These are phyloP conservation scores for Protonibea diacanthus DNA, from an alignment of 2,797 vertebrate species.

Conservation along the genomic window DNA sequence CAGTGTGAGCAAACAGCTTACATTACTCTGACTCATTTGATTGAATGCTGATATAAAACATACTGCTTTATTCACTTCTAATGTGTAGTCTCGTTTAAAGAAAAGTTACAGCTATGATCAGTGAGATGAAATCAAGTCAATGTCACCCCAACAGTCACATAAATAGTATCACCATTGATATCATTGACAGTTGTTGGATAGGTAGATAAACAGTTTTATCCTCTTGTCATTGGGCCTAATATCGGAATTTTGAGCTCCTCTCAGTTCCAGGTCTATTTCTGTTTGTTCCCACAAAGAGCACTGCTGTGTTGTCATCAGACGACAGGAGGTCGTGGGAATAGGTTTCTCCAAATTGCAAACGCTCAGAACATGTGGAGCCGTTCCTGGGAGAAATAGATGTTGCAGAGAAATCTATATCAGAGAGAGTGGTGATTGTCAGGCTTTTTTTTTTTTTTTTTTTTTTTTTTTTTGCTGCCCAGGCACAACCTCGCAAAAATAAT, in stretches of 20 bases:
- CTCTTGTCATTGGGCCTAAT: not conserved
- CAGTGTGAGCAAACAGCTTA: not conserved
- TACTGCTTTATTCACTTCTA: not conserved
- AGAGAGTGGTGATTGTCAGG: constrained; percentile 5
- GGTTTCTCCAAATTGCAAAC: constrained; percentile 36
- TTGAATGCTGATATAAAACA: not conserved
- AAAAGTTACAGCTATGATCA: not conserved
- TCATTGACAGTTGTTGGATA: not conserved
- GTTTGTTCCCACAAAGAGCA: constrained; percentile 10
- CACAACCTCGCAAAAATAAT: constrained; percentile 33
- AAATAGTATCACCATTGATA: too few relatives aligned
- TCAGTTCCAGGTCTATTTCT: constrained; percentile 23
- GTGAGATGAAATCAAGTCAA: not conserved
- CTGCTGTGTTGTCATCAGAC: constrained; percentile 33
- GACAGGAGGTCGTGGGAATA: constrained; percentile 28
- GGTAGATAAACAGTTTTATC: not conserved
- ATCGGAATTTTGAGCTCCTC: not conserved
- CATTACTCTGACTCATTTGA: not conserved
- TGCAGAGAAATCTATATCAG: constrained; percentile 1
- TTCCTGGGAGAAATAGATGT: constrained; percentile 38
- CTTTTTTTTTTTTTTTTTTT: not conserved
- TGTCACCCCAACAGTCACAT: not conserved
- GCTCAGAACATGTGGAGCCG: constrained; percentile 17
- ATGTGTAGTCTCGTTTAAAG: too few relatives aligned
- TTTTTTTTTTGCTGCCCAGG: constrained; percentile 11